Percentiles rank a stretch among this genome's conserved stretches.
phyloP scores from a whole-genome alignment of 2,113 vertebrate species.

The Ammodytes marinus region DNA sequence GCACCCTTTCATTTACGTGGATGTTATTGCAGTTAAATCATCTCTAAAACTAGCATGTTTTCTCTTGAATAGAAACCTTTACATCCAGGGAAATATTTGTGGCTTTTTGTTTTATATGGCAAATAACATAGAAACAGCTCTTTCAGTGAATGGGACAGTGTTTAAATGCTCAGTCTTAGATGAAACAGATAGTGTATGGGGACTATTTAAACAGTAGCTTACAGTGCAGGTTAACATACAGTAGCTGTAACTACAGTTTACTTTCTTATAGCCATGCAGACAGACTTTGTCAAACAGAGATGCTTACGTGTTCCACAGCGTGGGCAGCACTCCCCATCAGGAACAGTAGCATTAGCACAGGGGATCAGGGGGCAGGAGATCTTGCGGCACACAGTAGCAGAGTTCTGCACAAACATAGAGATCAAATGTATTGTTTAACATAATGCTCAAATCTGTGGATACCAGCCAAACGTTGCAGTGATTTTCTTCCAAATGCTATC shows the following conservation, averaged over 20 bases:
- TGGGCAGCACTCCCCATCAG: constrained; percentile 97
- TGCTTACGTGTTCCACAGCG: constrained; percentile 96
- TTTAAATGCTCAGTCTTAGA: constrained; percentile 36
- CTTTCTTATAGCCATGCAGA: constrained; percentile 2
- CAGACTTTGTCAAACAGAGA: constrained; percentile 1
- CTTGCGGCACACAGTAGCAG: constrained; percentile 95
- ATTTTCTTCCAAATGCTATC: not conserved
- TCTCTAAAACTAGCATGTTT: constrained; percentile 56
- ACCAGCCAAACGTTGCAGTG: not conserved
- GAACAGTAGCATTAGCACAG: constrained; percentile 95
- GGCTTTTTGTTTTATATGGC: constrained; percentile 56
- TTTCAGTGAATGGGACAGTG: constrained; percentile 32
- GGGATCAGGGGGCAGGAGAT: constrained; percentile 96
- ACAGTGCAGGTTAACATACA: constrained; percentile 23
- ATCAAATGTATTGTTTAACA: constrained; percentile 14
- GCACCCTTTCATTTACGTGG: constrained; percentile 59
- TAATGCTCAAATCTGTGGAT: not conserved
- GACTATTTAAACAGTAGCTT: constrained; percentile 26
- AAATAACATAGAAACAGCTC: constrained; percentile 41
- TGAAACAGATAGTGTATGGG: not conserved
- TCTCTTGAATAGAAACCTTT: constrained; percentile 57
- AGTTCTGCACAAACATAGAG: constrained; percentile 86
- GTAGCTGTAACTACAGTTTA: constrained; percentile 12
- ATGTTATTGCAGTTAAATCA: constrained; percentile 68
- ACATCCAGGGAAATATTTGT: constrained; percentile 57